These are phyloP conservation scores for Tribolium freemani DNA, from an alignment of 2,888 invertebrate genomes.

Conservation along the genomic window DNA sequence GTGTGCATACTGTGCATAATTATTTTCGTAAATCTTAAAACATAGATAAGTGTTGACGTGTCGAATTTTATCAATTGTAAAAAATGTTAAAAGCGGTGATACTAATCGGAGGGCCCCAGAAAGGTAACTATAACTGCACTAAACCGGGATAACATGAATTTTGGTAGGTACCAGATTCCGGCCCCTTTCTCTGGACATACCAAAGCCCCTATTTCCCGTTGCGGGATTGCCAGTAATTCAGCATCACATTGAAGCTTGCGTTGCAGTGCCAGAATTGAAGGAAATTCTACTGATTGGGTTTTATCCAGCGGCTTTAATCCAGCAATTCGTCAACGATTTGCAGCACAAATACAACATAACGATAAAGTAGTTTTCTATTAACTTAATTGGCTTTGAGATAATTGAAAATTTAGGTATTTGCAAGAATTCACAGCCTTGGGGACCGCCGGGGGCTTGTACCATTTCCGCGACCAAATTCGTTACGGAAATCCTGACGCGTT, in stretches of 20 bases:
- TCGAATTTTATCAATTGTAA: neutral
- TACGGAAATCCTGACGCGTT: constrained; percentile 90
- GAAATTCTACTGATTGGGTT: constrained; percentile 97
- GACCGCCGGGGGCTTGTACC: constrained; percentile 97
- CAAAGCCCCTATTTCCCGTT: constrained; percentile 97
- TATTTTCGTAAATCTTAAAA: neutral
- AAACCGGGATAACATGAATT: neutral
- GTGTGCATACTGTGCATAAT: neutral
- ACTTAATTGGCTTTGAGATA: constrained; percentile 19
- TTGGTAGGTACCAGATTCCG: constrained; percentile 94
- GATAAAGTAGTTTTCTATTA: constrained; percentile 75
- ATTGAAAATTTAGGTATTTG: constrained; percentile 77
- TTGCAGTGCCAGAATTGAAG: constrained; percentile 81
- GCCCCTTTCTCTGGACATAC: constrained; percentile 95
- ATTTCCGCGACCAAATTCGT: constrained; percentile 95
- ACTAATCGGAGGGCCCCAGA: constrained; percentile 93
- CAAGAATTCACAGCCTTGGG: constrained; percentile 96
- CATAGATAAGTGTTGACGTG: constrained; percentile 12
- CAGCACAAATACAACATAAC: constrained; percentile 85
- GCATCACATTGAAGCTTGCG: constrained; percentile 96
- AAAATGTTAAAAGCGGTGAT: constrained; percentile 88
- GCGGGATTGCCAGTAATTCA: constrained; percentile 97
- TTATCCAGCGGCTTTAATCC: constrained; percentile 87
- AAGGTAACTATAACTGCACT: constrained; percentile 75
- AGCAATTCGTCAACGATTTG: constrained; percentile 89